Base-by-base conservation (phyloP, 2,888 invertebrate genomes). In the Perizoma affinitatum region DNA sequence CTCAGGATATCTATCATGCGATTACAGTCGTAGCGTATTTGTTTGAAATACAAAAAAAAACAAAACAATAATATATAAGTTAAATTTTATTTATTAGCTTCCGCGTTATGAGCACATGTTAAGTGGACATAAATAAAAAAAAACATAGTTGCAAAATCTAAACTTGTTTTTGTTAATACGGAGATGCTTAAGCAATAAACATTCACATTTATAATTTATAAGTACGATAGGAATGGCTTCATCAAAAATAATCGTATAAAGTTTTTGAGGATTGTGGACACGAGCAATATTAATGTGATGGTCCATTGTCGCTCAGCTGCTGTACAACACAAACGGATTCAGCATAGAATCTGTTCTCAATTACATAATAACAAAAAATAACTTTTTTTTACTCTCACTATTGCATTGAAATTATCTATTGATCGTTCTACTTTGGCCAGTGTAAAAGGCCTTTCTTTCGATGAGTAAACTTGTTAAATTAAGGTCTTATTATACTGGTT, bases 331-430 rank as follows among this genome's bases (percentile, higher is more conserved):
- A 76, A 80, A 74, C 76, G 67, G 76, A 82, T 82, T 82, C 73
- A 74, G 71, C 76, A 74, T 22, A 22, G 22, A 22, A 22, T 73
- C 76, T 74, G 57, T 66, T 69, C 66, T 70, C 57, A 65, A 70
- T 89, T 90, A 85, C 80, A 79, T 87, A 88, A 89, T 69, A 74
- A 74, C 74, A 72, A 55, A 80, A 83, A 83, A 83, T 80, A 83
- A 76, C 47, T 76, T 82, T 71, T 71, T 76, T 81, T 83, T 78
- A 70, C 74, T 41, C 56, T 41, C 43, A 50, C 44, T 22, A 51
- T 42, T 50, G 47, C 49, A 50, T 52, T 50, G 47, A 52, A 63
- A 48, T 45, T 54, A 54, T 49, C 41, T 45, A 34, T 48, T n/a
- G 51, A 54, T 43, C 42, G 45, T 46, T 52, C 36, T 46, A 9